Conservation (phyloP, 1,140 invertebrate species). For the Calephelis virginiensis region DNA sequence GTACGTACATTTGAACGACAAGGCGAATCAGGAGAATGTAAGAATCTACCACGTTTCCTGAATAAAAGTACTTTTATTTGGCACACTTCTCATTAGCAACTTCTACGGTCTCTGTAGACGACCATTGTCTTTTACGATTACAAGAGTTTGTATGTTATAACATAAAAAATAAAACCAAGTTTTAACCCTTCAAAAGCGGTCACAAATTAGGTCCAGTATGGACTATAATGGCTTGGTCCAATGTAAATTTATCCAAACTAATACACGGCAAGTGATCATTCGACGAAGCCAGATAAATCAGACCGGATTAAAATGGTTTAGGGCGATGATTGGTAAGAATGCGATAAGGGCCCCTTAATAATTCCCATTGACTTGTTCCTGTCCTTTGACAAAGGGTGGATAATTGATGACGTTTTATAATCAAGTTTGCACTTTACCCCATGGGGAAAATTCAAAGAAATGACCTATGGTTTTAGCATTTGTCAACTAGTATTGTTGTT, state of each 20-base stretch:
- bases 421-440: slow-evolving; percentile 1
- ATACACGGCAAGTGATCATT: slow-evolving; percentile 8
- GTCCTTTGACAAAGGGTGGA: slow-evolving; percentile 5
- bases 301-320: slow-evolving; percentile 9
- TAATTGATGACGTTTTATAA: slow-evolving; percentile 17
- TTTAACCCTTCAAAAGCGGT: too few relatives aligned
- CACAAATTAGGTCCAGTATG: neutral
- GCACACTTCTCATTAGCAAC: too few relatives aligned
- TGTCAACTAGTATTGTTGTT: too few relatives aligned
- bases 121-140: too few relatives aligned
- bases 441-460: neutral
- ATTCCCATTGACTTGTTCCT: slow-evolving; percentile 4
- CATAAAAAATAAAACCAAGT: too few relatives aligned
- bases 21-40: too few relatives aligned
- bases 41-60: too few relatives aligned
- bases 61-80: too few relatives aligned
- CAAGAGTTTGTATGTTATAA: too few relatives aligned
- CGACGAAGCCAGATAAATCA: slow-evolving; percentile 6
- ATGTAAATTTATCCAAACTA: slow-evolving; percentile 4
- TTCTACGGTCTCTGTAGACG: too few relatives aligned
- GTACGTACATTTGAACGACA: too few relatives aligned
- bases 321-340: slow-evolving; percentile 15
- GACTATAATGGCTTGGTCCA: neutral
- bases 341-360: slow-evolving; percentile 14
- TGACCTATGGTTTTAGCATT: too few relatives aligned